Conservation (phyloP, 2,113 vertebrate genomes). For the Callospermophilus lateralis region DNA sequence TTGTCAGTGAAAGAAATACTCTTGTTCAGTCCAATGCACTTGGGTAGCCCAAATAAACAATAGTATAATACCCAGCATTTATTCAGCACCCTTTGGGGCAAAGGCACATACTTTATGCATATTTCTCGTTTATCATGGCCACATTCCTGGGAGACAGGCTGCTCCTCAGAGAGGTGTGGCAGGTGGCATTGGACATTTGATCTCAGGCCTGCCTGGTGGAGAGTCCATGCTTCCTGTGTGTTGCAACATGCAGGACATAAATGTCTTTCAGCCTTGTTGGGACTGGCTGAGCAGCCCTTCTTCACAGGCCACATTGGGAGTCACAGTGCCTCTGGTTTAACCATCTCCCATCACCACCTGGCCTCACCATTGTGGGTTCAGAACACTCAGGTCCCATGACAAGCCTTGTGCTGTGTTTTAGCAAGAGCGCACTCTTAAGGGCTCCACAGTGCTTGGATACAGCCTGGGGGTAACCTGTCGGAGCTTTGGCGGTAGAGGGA, state of each 20-base stretch:
- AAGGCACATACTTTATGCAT: slow-evolving; percentile 75
- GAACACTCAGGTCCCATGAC: background rate
- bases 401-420: background rate
- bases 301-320: background rate
- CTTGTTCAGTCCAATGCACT: slow-evolving; percentile 81
- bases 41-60: slow-evolving; percentile 85
- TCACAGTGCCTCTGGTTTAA: background rate
- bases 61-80: slow-evolving; percentile 79
- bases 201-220: background rate
- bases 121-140: slow-evolving; percentile 82
- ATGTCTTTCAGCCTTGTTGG: background rate
- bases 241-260: background rate
- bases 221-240: background rate
- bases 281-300: background rate
- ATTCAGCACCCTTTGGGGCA: slow-evolving; percentile 72
- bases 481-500: background rate
- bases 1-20: slow-evolving; percentile 83
- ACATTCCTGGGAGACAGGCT: slow-evolving; percentile 82
- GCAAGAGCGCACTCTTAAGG: background rate
- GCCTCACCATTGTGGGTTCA: background rate
- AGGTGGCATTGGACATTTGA: background rate
- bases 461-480: too few species aligned
- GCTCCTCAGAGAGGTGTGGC: slow-evolving; percentile 56
- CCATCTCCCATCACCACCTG: background rate
- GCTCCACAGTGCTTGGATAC: fast-evolving